phyloP scores from a whole-genome alignment of 64 coral and sea anemone species.

The Actinia equina region DNA sequence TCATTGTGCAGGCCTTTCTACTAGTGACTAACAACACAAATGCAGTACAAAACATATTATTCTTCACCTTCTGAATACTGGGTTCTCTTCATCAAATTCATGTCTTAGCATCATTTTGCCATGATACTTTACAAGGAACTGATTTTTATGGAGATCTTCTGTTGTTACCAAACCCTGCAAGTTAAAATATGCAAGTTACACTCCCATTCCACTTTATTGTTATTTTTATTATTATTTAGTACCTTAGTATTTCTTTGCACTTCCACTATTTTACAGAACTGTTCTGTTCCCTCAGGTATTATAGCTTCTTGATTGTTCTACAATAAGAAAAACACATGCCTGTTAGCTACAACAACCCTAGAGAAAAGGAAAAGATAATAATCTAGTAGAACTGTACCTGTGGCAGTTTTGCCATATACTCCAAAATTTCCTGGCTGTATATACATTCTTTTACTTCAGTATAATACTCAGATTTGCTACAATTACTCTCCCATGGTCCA shows the following conservation, averaged over 20 bases:
- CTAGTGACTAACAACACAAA: too few species aligned
- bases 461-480: slow-evolving; percentile 55
- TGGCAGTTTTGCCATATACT: slow-evolving; percentile 43
- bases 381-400: slow-evolving; percentile 31
- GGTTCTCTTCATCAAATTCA: slow-evolving; percentile 86
- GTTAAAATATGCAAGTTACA: not conserved
- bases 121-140: slow-evolving; percentile 88
- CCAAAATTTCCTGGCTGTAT: slow-evolving; percentile 64
- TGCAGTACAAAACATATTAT: not conserved
- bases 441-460: slow-evolving; percentile 73
- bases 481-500: slow-evolving; percentile 76
- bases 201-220: too few species aligned
- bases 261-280: slow-evolving; percentile 85
- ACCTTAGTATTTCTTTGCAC: slow-evolving; percentile 76
- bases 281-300: slow-evolving; percentile 26
- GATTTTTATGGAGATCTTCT: slow-evolving; percentile 87
- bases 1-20: too few species aligned
- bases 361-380: not conserved
- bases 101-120: slow-evolving; percentile 84
- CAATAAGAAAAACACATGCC: not conserved
- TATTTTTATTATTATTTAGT: too few species aligned
- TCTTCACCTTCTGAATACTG: slow-evolving; percentile 86
- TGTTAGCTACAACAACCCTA: too few species aligned
- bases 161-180: slow-evolving; percentile 81
- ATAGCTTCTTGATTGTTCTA: not conserved